Evolutionary conservation across 2,797 vertebrate species (phyloP).

Genomic region (Sitta carolinensis): DNA sequence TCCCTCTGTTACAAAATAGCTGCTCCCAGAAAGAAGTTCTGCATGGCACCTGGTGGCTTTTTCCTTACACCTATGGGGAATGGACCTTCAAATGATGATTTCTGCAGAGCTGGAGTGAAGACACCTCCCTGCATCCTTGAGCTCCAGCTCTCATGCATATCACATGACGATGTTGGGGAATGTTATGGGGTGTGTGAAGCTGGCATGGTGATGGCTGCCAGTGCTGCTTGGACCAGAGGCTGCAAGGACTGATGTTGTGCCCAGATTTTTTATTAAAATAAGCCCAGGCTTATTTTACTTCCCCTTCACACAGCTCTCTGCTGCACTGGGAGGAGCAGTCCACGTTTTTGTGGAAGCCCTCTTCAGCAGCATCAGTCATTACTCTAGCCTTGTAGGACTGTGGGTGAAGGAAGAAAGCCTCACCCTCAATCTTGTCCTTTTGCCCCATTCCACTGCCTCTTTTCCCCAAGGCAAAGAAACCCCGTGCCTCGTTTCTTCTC

Average conservation of each 20-base stretch:
- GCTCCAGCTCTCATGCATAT: background rate
- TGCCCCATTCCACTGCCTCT: background rate
- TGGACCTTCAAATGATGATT: background rate
- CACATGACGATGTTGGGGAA: accelerated
- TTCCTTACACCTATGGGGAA: background rate
- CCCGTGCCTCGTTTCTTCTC: background rate
- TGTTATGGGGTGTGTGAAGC: background rate
- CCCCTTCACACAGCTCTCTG: background rate
- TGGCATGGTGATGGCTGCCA: background rate
- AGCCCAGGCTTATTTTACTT: background rate
- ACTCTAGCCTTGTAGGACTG: background rate
- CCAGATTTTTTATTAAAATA: background rate
- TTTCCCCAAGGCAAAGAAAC: background rate
- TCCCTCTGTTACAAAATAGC: background rate
- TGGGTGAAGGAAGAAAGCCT: background rate
- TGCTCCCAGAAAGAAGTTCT: background rate
- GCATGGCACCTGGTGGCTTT: background rate
- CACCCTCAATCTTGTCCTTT: background rate
- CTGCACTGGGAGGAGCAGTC: background rate
- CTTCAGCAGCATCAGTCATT: background rate
- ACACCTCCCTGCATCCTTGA: background rate
- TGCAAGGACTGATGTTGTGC: accelerated
- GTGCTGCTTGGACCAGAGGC: background rate
- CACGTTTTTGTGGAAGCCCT: background rate
- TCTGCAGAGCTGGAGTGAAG: background rate